Percentiles rank a stretch among this genome's conserved stretches.
These are phyloP conservation scores for Drosophila setifemur DNA, from an alignment of 1,140 invertebrate genomes.

Conservation along the genomic window DNA sequence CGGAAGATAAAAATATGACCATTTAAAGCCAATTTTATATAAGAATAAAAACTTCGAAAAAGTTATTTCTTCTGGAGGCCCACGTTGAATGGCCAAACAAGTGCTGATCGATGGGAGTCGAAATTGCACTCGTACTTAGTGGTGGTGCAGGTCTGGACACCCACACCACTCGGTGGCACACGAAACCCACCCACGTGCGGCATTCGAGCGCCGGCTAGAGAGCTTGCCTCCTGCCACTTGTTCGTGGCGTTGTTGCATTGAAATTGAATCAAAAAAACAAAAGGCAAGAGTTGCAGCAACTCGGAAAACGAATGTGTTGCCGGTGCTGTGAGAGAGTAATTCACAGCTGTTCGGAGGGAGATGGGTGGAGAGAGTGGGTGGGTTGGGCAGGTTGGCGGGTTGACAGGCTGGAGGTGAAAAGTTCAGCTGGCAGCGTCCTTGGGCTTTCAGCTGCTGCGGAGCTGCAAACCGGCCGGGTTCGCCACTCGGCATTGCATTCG, in stretches of 20 bases:
- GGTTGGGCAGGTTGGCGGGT: neutral
- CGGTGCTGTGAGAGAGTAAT: conserved; percentile 20
- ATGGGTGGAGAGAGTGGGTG: neutral
- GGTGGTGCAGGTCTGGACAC: conserved; percentile 24
- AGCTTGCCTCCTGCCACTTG: conserved; percentile 38
- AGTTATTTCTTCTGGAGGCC: neutral
- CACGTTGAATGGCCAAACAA: conserved; percentile 26
- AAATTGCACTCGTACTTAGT: neutral
- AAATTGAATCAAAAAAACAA: too few relatives aligned
- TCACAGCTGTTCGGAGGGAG: conserved; percentile 51
- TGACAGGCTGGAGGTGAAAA: conserved; percentile 44
- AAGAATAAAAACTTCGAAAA: neutral
- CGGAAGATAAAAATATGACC: too few relatives aligned
- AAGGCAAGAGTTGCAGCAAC: conserved; percentile 40
- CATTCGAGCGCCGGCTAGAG: conserved; percentile 1
- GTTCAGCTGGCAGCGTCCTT: conserved; percentile 61
- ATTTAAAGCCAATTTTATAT: too few relatives aligned
- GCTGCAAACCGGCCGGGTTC: conserved; percentile 4
- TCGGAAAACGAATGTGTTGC: conserved; percentile 39
- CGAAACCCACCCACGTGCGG: conserved; percentile 21
- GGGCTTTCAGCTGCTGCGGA: conserved; percentile 40
- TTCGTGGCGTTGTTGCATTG: conserved; percentile 30
- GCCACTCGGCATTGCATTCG: conserved; percentile 34
- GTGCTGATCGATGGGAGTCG: conserved; percentile 32
- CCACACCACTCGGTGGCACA: conserved; percentile 24